These are phyloP conservation scores for Cochlearius cochlearius DNA, from an alignment of 2,113 vertebrate genomes.

Conservation along the genomic window DNA sequence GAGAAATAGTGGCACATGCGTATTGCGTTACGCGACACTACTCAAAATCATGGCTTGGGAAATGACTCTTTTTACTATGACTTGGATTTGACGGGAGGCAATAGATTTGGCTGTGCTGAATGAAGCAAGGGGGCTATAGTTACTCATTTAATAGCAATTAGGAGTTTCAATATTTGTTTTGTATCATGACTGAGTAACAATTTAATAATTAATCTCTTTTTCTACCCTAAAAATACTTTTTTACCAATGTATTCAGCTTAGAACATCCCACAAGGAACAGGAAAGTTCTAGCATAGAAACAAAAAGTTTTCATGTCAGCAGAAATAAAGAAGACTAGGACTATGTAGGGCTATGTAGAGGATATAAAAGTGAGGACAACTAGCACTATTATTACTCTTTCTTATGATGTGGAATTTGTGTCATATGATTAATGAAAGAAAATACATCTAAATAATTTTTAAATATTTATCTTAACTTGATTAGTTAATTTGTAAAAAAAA, in stretches of 20 bases:
- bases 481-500: not conserved
- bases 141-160: not conserved
- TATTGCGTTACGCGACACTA: rapidly evolving
- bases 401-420: not conserved
- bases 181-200: not conserved
- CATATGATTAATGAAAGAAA: not conserved
- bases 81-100: not conserved
- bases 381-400: not conserved
- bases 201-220: not conserved
- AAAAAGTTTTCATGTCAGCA: not conserved
- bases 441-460: not conserved
- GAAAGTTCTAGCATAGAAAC: not conserved
- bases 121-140: not conserved
- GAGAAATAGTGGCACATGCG: not conserved
- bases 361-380: not conserved
- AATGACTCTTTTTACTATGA: not conserved
- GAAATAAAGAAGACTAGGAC: not conserved
- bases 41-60: not conserved
- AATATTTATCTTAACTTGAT: not conserved
- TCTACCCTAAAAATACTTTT: not conserved
- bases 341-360: not conserved
- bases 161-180: not conserved
- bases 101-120: not conserved
- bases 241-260: not conserved
- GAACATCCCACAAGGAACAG: not conserved